Evolutionary conservation across 1,140 invertebrate species (phyloP).

Genomic region (Scaptomyza graminum): DNA sequence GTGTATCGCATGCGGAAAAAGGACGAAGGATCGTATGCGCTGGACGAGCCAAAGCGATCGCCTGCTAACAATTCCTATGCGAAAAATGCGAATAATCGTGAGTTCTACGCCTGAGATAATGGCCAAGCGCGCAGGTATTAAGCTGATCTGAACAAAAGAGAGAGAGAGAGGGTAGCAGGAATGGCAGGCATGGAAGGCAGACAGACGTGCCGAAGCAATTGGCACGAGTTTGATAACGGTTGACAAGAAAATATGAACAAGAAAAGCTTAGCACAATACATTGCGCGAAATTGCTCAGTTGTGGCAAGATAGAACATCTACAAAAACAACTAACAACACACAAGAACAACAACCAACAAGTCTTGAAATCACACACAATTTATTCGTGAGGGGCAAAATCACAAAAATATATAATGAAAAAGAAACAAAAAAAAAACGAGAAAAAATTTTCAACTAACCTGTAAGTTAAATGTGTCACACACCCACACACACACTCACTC

Average conservation of each 20-base stretch:
- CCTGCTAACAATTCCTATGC: slow-evolving; percentile 95
- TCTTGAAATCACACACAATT: slow-evolving; percentile 63
- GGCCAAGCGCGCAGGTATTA: slow-evolving; percentile 77
- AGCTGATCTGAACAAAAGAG: slow-evolving; percentile 42
- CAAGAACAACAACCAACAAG: slow-evolving; percentile 42
- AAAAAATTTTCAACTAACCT: slow-evolving; percentile 67
- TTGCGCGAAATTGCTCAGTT: slow-evolving; percentile 56
- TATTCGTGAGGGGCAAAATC: slow-evolving; percentile 73
- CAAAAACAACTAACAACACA: slow-evolving; percentile 29
- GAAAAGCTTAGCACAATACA: slow-evolving; percentile 65
- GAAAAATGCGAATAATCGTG: slow-evolving; percentile 94
- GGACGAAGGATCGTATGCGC: slow-evolving; percentile 98
- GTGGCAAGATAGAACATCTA: slow-evolving; percentile 32
- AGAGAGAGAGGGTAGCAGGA: not conserved
- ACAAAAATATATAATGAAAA: slow-evolving; percentile 29
- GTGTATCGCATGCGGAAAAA: slow-evolving; percentile 99
- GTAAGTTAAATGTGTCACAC: slow-evolving; percentile 67
- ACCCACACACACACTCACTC: slow-evolving; percentile 34
- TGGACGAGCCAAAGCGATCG: slow-evolving; percentile 98
- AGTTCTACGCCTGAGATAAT: slow-evolving; percentile 96
- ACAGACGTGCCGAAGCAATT: slow-evolving; percentile 25
- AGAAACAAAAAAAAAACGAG: slow-evolving; percentile 23
- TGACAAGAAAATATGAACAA: not conserved
- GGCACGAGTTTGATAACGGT: slow-evolving; percentile 24
- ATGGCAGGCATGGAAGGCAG: not conserved